phyloP scores from a whole-genome alignment of 1,140 invertebrate species.

The Drosophila kepulauana region DNA sequence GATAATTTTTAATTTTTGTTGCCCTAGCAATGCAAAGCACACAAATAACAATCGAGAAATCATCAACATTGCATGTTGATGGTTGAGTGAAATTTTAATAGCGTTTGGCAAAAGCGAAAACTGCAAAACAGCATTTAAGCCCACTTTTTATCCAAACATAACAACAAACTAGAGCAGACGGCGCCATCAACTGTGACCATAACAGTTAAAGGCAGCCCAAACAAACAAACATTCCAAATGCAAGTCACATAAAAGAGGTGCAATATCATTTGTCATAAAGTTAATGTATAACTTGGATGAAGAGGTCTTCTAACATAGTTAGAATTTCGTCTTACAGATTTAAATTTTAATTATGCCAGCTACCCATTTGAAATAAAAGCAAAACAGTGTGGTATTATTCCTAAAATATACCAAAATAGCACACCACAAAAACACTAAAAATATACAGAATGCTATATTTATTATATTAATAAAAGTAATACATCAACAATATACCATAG shows the following conservation, averaged over 20 bases:
- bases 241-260: neutral
- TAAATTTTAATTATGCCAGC: no score
- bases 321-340: no score
- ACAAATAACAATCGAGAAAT: constrained; percentile 57
- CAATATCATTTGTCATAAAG: neutral
- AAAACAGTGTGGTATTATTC: no score
- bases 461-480: no score
- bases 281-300: no score
- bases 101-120: constrained; percentile 65
- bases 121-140: constrained; percentile 34
- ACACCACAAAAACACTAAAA: no score
- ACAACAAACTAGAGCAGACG: constrained; percentile 52
- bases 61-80: constrained; percentile 62
- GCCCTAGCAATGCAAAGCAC: constrained; percentile 15
- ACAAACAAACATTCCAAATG: neutral
- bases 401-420: no score
- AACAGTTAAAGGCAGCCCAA: constrained; percentile 20
- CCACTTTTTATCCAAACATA: neutral
- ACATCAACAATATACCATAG: no score
- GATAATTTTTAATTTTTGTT: constrained; percentile 66
- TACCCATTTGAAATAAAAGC: no score
- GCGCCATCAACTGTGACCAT: constrained; percentile 59
- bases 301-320: no score
- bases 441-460: no score
- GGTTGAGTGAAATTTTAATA: constrained; percentile 38